phyloP scores from a whole-genome alignment of 1,140 invertebrate species.

The Achatina immaculata region DNA sequence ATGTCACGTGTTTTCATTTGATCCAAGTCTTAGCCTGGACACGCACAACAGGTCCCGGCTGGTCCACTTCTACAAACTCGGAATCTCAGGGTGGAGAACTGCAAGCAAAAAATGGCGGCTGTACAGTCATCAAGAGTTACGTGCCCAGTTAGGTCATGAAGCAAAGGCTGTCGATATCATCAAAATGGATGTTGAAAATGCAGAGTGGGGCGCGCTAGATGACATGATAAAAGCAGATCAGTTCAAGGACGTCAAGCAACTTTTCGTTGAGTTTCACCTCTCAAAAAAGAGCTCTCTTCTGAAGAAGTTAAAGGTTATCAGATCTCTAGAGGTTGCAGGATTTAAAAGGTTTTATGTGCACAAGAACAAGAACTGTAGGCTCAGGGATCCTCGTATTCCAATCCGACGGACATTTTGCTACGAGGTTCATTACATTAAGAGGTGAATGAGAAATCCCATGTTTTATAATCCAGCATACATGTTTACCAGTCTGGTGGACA shows the following conservation, averaged over 20 bases:
- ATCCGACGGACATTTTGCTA: neutral
- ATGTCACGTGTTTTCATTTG: no score
- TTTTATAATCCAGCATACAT: no score
- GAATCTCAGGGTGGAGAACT: neutral
- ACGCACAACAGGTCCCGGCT: neutral
- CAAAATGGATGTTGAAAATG: conserved; percentile 22
- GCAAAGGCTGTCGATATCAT: neutral
- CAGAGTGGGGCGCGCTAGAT: neutral
- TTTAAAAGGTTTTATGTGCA: conserved; percentile 4
- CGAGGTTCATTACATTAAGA: conserved; percentile 6
- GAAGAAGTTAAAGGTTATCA: neutral
- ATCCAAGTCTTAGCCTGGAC: no score
- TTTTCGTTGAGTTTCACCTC: neutral
- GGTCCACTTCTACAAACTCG: conserved; percentile 19
- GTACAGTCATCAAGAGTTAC: neutral
- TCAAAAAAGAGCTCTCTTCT: neutral
- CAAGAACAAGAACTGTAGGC: neutral
- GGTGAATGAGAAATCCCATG: no score
- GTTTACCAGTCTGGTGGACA: no score
- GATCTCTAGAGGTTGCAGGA: neutral
- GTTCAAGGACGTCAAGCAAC: neutral
- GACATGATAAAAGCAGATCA: neutral
- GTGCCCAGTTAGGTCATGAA: neutral
- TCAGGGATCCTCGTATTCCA: neutral
- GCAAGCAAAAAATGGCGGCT: neutral